Conservation (phyloP, 2,113 vertebrate species). For the Alces alces region DNA sequence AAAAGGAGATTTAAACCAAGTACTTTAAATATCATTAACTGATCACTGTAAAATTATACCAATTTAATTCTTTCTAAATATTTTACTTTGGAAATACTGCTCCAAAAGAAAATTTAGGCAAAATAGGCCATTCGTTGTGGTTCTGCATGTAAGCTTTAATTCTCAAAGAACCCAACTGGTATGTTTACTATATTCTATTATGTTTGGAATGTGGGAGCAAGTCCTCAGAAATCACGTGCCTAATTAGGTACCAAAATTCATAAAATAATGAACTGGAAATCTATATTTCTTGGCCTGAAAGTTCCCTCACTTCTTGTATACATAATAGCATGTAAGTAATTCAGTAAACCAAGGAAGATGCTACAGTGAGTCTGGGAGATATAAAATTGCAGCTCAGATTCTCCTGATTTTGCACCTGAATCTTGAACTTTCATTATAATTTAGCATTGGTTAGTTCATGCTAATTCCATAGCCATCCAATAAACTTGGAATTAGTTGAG, state of each 20-base stretch:
- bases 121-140: slow-evolving; percentile 19
- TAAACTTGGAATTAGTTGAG: neutral
- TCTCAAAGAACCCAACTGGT: slow-evolving; percentile 30
- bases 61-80: slow-evolving; percentile 58
- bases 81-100: slow-evolving; percentile 25
- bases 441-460: neutral
- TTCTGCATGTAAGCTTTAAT: slow-evolving; percentile 34
- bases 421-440: neutral
- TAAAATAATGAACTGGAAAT: slow-evolving; percentile 9
- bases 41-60: slow-evolving; percentile 32
- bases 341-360: neutral
- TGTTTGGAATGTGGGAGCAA: slow-evolving; percentile 31
- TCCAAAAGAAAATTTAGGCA: slow-evolving; percentile 42
- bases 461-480: neutral
- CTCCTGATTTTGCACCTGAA: neutral
- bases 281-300: neutral
- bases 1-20: slow-evolving; percentile 52
- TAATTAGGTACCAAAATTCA: slow-evolving; percentile 34
- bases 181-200: slow-evolving; percentile 20
- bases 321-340: neutral
- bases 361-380: neutral
- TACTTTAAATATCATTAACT: slow-evolving; percentile 43
- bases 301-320: neutral
- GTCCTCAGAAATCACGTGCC: neutral
- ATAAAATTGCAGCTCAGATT: neutral